These are phyloP conservation scores for Gastrophryne carolinensis DNA, from an alignment of 2,797 vertebrate species.

Conservation along the genomic window DNA sequence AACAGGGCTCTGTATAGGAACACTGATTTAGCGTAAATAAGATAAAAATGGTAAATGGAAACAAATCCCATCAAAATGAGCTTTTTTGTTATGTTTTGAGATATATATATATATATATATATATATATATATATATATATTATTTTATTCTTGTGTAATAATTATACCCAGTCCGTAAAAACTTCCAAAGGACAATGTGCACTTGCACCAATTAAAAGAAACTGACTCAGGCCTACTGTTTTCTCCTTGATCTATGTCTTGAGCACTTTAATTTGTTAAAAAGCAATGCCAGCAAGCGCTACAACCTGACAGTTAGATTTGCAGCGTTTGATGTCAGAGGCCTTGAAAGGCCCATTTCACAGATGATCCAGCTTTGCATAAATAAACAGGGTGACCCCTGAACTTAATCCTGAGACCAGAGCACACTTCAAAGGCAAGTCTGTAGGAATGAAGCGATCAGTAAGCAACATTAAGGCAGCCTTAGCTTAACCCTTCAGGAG, in stretches of 20 bases:
- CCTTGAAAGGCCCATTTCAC: constrained; percentile 68
- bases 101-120: too few relatives aligned
- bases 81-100: too few relatives aligned
- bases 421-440: constrained; percentile 67
- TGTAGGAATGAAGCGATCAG: constrained; percentile 65
- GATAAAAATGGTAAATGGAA: too few relatives aligned
- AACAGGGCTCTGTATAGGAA: too few relatives aligned
- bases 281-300: constrained; percentile 58
- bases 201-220: neutral
- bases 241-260: constrained; percentile 37
- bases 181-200: neutral
- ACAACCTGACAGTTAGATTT: constrained; percentile 61
- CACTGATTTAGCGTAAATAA: too few relatives aligned
- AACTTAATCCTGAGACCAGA: constrained; percentile 67
- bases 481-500: constrained; percentile 31
- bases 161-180: neutral
- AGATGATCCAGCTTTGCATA: constrained; percentile 72
- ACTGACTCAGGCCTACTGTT: neutral
- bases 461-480: constrained; percentile 63
- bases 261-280: constrained; percentile 58
- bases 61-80: too few relatives aligned
- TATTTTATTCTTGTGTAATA: too few relatives aligned
- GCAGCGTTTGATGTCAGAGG: constrained; percentile 65
- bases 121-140: too few relatives aligned
- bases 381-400: constrained; percentile 73